phyloP scores from a whole-genome alignment of 1,140 invertebrate genomes.

The Theocolax elegans region DNA sequence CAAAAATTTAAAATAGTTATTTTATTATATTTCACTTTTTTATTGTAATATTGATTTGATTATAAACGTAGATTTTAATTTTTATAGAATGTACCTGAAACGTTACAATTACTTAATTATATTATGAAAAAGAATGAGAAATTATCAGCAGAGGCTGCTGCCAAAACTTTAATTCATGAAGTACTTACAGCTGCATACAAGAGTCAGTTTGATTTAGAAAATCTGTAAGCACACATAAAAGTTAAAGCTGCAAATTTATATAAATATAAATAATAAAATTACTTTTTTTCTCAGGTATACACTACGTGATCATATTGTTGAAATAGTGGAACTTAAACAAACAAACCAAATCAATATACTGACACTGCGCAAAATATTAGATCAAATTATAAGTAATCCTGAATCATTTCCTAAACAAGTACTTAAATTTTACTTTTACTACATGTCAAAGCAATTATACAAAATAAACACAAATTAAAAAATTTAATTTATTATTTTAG shows the following conservation, averaged over 20 bases:
- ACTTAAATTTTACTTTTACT: constrained; percentile 32
- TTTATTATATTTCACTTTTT: too few relatives aligned
- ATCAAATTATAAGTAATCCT: constrained; percentile 67
- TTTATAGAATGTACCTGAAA: constrained; percentile 73
- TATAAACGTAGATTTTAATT: constrained; percentile 32
- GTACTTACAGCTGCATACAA: constrained; percentile 75
- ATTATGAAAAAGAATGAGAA: constrained; percentile 66
- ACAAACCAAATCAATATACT: constrained; percentile 72
- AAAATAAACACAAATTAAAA: too few relatives aligned
- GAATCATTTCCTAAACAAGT: constrained; percentile 64
- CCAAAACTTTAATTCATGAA: constrained; percentile 77
- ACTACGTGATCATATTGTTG: constrained; percentile 67
- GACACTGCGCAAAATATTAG: constrained; percentile 68
- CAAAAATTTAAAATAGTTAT: too few relatives aligned
- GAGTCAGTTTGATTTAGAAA: constrained; percentile 67
- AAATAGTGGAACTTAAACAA: constrained; percentile 73
- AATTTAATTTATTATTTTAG: constrained; percentile 57
- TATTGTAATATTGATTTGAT: constrained; percentile 6
- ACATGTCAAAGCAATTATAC: background rate
- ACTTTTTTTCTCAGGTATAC: constrained; percentile 59
- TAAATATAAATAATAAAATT: constrained; percentile 6
- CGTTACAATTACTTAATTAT: constrained; percentile 73
- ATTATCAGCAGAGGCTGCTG: constrained; percentile 70
- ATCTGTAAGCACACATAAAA: constrained; percentile 45
- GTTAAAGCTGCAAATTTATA: background rate